Conservation (phyloP, 2,113 vertebrate genomes). For the Grammomys surdaster region DNA sequence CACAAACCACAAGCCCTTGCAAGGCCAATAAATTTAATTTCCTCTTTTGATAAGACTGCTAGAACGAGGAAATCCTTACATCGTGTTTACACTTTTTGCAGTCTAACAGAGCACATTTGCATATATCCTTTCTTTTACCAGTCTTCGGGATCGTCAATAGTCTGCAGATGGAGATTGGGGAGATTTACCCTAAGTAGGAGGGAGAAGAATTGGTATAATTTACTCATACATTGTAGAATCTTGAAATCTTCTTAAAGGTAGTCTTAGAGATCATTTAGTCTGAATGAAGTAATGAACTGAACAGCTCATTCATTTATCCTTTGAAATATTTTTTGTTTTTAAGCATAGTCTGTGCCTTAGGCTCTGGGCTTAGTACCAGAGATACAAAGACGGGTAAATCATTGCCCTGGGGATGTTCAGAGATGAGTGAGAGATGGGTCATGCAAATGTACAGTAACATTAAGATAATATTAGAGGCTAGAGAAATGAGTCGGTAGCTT, state of each 20-base stretch:
- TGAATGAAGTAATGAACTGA: background rate
- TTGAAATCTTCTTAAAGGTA: background rate
- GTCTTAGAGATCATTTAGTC: background rate
- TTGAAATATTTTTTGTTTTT: constrained; percentile 43
- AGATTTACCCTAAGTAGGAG: constrained; percentile 3
- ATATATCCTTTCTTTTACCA: constrained; percentile 18
- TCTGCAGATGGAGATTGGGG: background rate
- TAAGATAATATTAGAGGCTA: background rate
- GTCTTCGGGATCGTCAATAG: background rate
- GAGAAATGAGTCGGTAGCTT: background rate
- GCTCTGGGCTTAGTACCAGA: background rate
- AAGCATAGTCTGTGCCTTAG: background rate
- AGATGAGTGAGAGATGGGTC: background rate
- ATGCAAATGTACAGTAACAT: background rate
- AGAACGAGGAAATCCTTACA: constrained; percentile 38
- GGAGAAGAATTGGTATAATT: background rate
- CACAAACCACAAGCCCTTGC: constrained; percentile 64
- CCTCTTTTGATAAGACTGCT: constrained; percentile 59
- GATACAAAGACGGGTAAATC: background rate
- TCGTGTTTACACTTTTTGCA: background rate
- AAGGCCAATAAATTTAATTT: constrained; percentile 72
- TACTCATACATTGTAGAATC: background rate
- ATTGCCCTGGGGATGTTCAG: background rate
- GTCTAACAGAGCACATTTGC: constrained; percentile 27
- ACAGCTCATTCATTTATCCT: constrained; percentile 35